These are phyloP conservation scores for Ectobius pallidus DNA, from an alignment of 2,888 invertebrate genomes.

Conservation along the genomic window DNA sequence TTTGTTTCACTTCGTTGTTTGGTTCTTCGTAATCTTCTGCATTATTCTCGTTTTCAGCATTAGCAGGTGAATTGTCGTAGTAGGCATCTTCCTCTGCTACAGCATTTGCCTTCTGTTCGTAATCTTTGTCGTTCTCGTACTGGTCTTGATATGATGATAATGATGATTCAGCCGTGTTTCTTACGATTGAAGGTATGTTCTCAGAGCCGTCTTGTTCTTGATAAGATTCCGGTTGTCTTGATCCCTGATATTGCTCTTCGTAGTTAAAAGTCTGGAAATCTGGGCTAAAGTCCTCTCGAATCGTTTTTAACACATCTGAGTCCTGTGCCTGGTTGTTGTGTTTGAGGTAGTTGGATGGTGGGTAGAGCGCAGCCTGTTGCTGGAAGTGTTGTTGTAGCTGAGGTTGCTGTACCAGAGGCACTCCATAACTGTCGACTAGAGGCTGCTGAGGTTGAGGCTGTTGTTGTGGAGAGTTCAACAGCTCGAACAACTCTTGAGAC, in stretches of 20 bases:
- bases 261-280: constrained; percentile 58
- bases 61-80: not conserved
- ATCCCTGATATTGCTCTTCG: constrained; percentile 49
- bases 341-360: constrained; percentile 30
- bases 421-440: constrained; percentile 59
- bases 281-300: constrained; percentile 46
- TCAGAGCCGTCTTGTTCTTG: constrained; percentile 21
- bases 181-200: constrained; percentile 18
- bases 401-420: constrained; percentile 56
- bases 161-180: not conserved
- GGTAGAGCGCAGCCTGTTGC: constrained; percentile 49
- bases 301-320: constrained; percentile 61
- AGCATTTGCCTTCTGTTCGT: not conserved
- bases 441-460: constrained; percentile 17
- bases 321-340: constrained; percentile 55
- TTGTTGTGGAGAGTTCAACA: constrained; percentile 32
- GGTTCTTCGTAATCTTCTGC: constrained; percentile 4
- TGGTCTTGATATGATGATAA: not conserved
- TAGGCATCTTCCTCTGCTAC: not conserved
- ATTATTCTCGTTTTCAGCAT: not conserved
- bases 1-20: not conserved
- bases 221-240: not conserved
- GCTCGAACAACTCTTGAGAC: constrained; percentile 38
- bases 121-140: not conserved
- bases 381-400: constrained; percentile 52